phyloP scores from a whole-genome alignment of 2,888 invertebrate species.

The Epirrhoe alternata region DNA sequence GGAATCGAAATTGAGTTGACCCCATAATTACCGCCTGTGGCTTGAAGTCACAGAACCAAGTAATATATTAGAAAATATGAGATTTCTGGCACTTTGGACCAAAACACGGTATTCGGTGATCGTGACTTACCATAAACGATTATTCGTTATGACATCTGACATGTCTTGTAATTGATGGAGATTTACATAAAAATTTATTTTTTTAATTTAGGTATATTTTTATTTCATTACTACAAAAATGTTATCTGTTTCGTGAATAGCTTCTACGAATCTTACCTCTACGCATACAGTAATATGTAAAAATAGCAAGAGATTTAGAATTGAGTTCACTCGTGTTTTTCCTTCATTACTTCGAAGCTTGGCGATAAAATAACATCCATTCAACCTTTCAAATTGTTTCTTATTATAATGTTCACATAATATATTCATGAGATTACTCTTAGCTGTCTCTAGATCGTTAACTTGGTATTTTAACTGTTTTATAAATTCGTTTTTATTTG shows the following conservation, averaged over 20 bases:
- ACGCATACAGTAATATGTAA: not conserved
- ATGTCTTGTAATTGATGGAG: slow-evolving; percentile 29
- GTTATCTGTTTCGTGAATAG: not conserved
- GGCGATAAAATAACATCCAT: slow-evolving; percentile 22
- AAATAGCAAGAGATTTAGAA: not conserved
- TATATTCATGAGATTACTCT: slow-evolving; percentile 72
- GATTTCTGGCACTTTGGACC: slow-evolving; percentile 29
- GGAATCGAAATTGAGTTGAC: slow-evolving; percentile 49
- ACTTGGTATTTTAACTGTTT: slow-evolving; percentile 70
- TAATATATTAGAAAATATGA: slow-evolving; percentile 40
- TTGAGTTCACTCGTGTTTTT: not conserved
- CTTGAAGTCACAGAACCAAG: slow-evolving; percentile 36
- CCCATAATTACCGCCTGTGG: slow-evolving; percentile 47
- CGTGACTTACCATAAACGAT: slow-evolving; percentile 46
- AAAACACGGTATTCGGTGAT: slow-evolving; percentile 32
- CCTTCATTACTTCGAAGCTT: slow-evolving; percentile 15
- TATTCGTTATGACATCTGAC: slow-evolving; percentile 40
- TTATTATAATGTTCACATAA: slow-evolving; percentile 68
- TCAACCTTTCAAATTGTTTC: slow-evolving; percentile 56
- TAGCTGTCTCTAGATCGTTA: slow-evolving; percentile 70
- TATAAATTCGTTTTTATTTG: slow-evolving; percentile 64
- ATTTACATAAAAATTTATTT: slow-evolving; percentile 18
- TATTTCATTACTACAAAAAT: slow-evolving; percentile 4
- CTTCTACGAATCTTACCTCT: not conserved
- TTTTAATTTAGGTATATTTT: not conserved